A percentile compares a stretch with the other conserved stretches of the same genome.
These are phyloP conservation scores for Megalops atlanticus DNA, from an alignment of 2,113 vertebrate genomes.

Conservation along the genomic window DNA sequence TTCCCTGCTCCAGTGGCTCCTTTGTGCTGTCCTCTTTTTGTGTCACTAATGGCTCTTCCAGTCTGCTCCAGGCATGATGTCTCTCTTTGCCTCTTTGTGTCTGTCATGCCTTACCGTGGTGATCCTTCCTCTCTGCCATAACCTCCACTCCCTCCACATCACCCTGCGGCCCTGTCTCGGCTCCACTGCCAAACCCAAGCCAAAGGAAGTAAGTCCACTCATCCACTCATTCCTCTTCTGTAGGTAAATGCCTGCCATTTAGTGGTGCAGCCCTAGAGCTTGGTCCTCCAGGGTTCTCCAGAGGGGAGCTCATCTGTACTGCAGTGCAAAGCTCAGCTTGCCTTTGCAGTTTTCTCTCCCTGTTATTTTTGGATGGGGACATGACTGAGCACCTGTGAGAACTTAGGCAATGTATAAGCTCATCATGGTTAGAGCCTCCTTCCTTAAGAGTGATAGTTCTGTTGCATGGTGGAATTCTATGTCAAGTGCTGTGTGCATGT, in stretches of 20 bases:
- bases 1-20: constrained; percentile 39
- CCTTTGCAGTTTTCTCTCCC: too few relatives aligned
- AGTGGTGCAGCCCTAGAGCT: background rate
- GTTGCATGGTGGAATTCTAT: background rate
- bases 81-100: constrained; percentile 56
- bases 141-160: constrained; percentile 54
- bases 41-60: constrained; percentile 52
- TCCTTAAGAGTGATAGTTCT: too few relatives aligned
- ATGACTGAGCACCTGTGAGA: too few relatives aligned
- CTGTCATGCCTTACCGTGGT: constrained; percentile 52
- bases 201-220: constrained; percentile 76
- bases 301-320: too few relatives aligned
- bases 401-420: too few relatives aligned
- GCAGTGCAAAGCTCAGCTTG: too few relatives aligned
- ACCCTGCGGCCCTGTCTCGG: constrained; percentile 60
- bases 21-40: constrained; percentile 36
- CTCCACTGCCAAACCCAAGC: constrained; percentile 65
- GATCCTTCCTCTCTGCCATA: constrained; percentile 62
- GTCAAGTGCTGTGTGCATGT: background rate
- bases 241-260: background rate
- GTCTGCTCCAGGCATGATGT: constrained; percentile 65
- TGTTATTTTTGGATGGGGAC: too few relatives aligned
- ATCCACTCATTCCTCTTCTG: background rate
- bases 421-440: too few relatives aligned
- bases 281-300: too few relatives aligned